Evolutionary conservation across 2,113 vertebrate species (phyloP), one percentile per base, ranked within the genome.

Genomic region (Chionis minor): DNA sequence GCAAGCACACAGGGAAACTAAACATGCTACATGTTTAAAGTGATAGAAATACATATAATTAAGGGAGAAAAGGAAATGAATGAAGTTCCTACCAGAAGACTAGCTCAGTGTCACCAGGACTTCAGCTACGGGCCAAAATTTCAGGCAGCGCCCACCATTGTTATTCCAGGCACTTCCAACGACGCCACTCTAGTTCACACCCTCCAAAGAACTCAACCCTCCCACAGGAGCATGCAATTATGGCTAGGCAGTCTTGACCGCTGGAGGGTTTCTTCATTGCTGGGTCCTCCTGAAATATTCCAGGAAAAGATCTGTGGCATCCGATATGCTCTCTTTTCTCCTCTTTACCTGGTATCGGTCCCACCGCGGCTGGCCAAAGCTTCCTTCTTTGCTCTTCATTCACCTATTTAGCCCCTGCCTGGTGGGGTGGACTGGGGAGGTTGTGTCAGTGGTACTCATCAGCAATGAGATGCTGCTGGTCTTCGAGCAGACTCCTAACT

Each of bases 361-460:
- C 51, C 28, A 10, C 47, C 49, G 30, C 0, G 16, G 10, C 17
- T 71, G 44, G 23, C n/a, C 69, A 38, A 55, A 86, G n/a, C 6
- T 62, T 74, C 51, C 51, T 32, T 33, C 51, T 77, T 42, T 69
- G 21, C 30, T 62, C n/a, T 70, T 56, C 32, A 14, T 54, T 66
- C 32, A 40, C 23, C 32, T 55, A 12, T 12, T 55, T 28, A 81
- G n/a, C 12, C 20, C 5, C 22, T 56, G 42, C 15, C 20, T 70
- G 21, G 3, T 0, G 4, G 11, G n/a, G 10, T 20, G 65, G 49
- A 17, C 0, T 24, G 23, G 12, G n/a, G 24, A 58, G 49, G 30
- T 30, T 56, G 20, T 23, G 47, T 3, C 71, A 61, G 69, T 13
- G 23, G 16, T 24, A 11, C 23, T 27, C 33, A 70, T 63, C 38